Conservation (phyloP, 2,888 invertebrate species). For the Stenodera caucasica region DNA sequence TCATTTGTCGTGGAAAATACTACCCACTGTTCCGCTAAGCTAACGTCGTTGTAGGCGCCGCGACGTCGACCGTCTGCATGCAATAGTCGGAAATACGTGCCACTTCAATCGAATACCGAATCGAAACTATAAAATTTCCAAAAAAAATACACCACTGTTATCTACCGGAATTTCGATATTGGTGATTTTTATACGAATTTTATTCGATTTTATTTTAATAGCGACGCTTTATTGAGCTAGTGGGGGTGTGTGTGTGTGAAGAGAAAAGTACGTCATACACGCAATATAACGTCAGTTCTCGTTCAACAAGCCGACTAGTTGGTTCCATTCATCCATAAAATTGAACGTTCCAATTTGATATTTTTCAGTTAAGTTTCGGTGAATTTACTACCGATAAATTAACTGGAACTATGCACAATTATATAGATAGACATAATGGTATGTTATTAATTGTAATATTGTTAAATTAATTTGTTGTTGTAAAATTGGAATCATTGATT, state of each 20-base stretch:
- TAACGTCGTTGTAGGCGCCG: slow-evolving; percentile 35
- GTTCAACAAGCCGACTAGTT: slow-evolving; percentile 31
- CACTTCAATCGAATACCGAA: too few species aligned
- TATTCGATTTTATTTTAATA: neutral
- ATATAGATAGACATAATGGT: neutral
- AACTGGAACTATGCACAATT: neutral
- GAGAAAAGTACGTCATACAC: slow-evolving; percentile 30
- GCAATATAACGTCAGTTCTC: slow-evolving; percentile 34
- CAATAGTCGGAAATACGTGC: slow-evolving; percentile 36
- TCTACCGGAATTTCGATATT: too few species aligned
- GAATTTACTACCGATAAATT: neutral
- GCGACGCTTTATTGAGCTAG: neutral
- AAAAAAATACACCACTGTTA: too few species aligned
- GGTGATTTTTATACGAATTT: neutral
- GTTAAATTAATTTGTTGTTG: neutral
- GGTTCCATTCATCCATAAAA: slow-evolving; percentile 38
- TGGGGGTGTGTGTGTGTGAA: neutral
- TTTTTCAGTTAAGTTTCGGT: slow-evolving; percentile 1
- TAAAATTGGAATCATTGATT: slow-evolving; percentile 19
- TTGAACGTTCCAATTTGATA: slow-evolving; percentile 28
- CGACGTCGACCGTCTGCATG: slow-evolving; percentile 42
- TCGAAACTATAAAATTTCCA: too few species aligned
- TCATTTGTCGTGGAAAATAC: slow-evolving; percentile 35
- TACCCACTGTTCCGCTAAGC: slow-evolving; percentile 12
- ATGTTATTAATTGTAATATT: neutral